Evolutionary conservation across 2,888 invertebrate species (phyloP).

Genomic region (Stegana nigrithorax): DNA sequence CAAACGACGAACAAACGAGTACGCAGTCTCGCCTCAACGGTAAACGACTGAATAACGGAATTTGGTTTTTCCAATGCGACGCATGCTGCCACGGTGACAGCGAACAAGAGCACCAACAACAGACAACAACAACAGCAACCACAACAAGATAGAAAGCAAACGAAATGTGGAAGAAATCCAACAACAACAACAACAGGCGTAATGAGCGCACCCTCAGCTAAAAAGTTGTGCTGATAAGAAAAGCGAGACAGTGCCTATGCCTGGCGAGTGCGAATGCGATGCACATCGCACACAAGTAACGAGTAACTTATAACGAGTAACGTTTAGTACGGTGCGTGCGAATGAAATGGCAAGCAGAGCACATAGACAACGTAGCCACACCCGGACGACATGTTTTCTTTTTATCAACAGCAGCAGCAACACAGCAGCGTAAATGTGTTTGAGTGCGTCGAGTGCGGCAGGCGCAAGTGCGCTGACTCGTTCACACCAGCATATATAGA

Average conservation of each 20-base stretch:
- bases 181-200: constrained; percentile 13
- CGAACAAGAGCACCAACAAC: constrained; percentile 1
- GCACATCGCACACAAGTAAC: too few relatives aligned
- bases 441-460: constrained; percentile 5
- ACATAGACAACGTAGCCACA: constrained; percentile 40
- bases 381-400: constrained; percentile 30
- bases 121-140: neutral
- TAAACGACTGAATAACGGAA: constrained; percentile 50
- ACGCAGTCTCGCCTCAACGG: constrained; percentile 24
- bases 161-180: neutral
- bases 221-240: constrained; percentile 8
- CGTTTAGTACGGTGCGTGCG: neutral
- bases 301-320: neutral
- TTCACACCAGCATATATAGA: neutral
- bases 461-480: neutral
- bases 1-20: constrained; percentile 19
- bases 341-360: neutral
- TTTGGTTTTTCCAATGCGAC: constrained; percentile 47
- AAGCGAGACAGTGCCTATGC: too few relatives aligned
- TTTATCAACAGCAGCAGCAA: constrained; percentile 7
- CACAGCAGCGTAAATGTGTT: neutral
- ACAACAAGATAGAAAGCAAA: too few relatives aligned
- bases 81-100: constrained; percentile 21
- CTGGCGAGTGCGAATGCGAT: too few relatives aligned
- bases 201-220: constrained; percentile 30